phyloP scores from a whole-genome alignment of 2,113 vertebrate species.

The Polypterus bichir region DNA sequence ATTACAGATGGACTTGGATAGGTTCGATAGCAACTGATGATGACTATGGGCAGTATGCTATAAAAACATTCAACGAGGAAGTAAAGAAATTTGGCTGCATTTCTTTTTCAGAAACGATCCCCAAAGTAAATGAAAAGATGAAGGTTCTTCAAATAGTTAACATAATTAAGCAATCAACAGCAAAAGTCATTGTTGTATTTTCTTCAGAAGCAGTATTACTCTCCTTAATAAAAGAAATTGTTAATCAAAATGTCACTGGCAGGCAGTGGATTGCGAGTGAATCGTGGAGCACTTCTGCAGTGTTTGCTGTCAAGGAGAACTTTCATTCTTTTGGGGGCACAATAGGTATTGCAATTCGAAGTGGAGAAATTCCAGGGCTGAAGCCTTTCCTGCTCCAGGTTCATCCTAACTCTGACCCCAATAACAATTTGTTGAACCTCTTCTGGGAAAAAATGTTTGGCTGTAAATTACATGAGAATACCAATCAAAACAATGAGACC shows the following conservation, averaged over 20 bases:
- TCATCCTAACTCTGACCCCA: neutral
- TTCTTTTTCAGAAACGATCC: neutral
- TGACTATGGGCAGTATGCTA: constrained; percentile 10
- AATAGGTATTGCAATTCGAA: constrained; percentile 8
- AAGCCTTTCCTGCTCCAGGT: neutral
- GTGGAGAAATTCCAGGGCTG: neutral
- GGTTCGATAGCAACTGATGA: constrained; percentile 8
- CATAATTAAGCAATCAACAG: constrained; percentile 3
- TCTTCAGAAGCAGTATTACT: neutral
- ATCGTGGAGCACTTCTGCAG: constrained; percentile 5
- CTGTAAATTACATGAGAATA: neutral
- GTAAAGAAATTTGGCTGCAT: constrained; percentile 4
- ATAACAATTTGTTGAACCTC: neutral
- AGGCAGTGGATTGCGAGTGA: constrained; percentile 10
- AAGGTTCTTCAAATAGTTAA: constrained; percentile 3
- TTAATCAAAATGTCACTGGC: constrained; percentile 5
- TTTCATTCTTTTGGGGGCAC: neutral
- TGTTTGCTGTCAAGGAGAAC: neutral
- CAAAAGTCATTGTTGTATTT: constrained; percentile 5
- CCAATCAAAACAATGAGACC: neutral
- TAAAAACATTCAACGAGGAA: constrained; percentile 5
- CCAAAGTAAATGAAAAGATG: neutral
- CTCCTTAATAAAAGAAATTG: constrained; percentile 6
- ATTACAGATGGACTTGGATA: constrained; percentile 13
- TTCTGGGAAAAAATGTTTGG: constrained; percentile 6